A percentile compares a stretch with the other conserved stretches of the same genome.
Evolutionary conservation across 1,140 invertebrate species (phyloP).

Genomic region (Mercenaria mercenaria): DNA sequence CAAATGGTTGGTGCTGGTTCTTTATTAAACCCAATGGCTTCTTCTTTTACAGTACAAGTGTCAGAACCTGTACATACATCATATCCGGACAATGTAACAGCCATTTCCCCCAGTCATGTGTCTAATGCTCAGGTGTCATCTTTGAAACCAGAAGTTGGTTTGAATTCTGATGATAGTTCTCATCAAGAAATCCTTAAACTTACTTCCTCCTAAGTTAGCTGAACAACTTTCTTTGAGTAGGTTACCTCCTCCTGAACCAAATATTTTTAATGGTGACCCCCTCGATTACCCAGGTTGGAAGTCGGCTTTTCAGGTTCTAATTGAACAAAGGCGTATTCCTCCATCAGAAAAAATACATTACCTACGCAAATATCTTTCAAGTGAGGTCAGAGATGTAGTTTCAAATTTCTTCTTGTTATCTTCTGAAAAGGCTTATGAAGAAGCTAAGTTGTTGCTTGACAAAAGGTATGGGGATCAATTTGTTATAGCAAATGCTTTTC

Average conservation of each 20-base stretch:
- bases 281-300: slow-evolving; percentile 65
- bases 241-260: slow-evolving; percentile 43
- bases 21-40: too few relatives aligned
- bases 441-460: slow-evolving; percentile 61
- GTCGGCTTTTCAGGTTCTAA: slow-evolving; percentile 93
- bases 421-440: slow-evolving; percentile 55
- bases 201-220: background rate
- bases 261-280: slow-evolving; percentile 66
- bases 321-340: slow-evolving; percentile 93
- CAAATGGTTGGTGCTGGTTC: too few relatives aligned
- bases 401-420: slow-evolving; percentile 59
- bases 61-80: background rate
- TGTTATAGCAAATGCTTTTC: slow-evolving; percentile 56
- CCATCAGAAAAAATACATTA: slow-evolving; percentile 88
- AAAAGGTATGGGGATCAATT: slow-evolving; percentile 69
- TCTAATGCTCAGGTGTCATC: background rate
- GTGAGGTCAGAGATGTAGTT: slow-evolving; percentile 48
- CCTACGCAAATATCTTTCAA: slow-evolving; percentile 79
- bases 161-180: background rate
- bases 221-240: background rate
- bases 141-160: background rate
- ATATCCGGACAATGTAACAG: background rate
- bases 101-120: background rate
- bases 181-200: background rate
- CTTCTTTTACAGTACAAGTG: too few relatives aligned